Evolutionary conservation across 2,888 invertebrate genomes (phyloP), one percentile per base, ranked within the genome.

Genomic region (Parnassius orleans): DNA sequence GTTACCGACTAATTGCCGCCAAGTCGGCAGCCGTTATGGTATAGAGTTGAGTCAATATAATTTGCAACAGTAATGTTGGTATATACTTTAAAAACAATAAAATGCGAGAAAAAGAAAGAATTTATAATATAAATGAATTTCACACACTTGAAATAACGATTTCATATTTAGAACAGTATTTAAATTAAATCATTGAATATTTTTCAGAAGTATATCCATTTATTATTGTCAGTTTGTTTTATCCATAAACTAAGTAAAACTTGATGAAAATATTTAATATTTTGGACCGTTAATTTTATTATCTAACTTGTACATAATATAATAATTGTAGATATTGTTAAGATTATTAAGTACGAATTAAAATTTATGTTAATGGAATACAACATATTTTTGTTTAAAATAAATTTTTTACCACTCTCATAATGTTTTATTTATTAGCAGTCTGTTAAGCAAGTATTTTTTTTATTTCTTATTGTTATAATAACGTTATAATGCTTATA

Each of bases 361-460:
- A 79, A 81, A 78, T 83, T 83, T 84, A 80, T 72, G 79, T 84
- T 84, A 77, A 80, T 77, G 73, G 76, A 75, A 79, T 81, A 82
- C 75, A 77, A 80, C 80, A 84, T 84, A 83, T 84, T 83, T 83
- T 84, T 83, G 79, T 84, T 83, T 81, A 83, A 74, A 83, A 80
- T 83, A 82, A 75, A 78, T 81, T 84, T 84, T 83, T 82, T 83
- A 83, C 81, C 77, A 83, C 79, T 81, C 74, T 78, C 53, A 69
- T 72, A 69, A 63, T 66, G 55, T 61, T 79, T 72, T 70, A 65
- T 64, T 58, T 43, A n/a, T 9, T 12, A 46, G 7, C n/a, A 46
- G 7, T 7, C 7, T 3, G 33, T 33, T 7, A 5, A 33, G 7
- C 33, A 33, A 7, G 7, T 33, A 33, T 33, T 33, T 5, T 5